phyloP scores from a whole-genome alignment of 2,797 vertebrate genomes.

The Thaleichthys pacificus region DNA sequence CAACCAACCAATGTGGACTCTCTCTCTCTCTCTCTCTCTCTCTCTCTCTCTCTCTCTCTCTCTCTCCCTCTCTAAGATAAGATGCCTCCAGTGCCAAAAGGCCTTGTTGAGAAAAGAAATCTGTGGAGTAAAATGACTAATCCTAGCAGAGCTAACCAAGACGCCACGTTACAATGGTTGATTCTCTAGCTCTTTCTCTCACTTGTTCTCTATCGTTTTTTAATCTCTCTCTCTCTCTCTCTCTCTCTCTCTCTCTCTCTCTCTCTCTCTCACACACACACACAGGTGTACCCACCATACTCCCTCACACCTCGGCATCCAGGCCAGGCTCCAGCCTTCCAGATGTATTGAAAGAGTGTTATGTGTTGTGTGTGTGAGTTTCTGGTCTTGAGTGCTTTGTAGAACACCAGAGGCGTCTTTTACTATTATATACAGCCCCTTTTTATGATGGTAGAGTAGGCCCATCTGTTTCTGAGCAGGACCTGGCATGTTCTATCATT shows the following conservation, averaged over 20 bases:
- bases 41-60: too few species aligned
- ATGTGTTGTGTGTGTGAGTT: too few species aligned
- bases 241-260: background rate
- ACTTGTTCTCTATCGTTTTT: background rate
- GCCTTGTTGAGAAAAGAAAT: background rate
- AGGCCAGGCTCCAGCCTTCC: too few species aligned
- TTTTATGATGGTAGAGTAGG: too few species aligned
- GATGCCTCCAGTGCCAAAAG: too few species aligned
- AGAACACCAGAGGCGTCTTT: too few species aligned
- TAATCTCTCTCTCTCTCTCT: slow-evolving; percentile 21
- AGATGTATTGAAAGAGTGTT: too few species aligned
- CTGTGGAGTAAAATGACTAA: slow-evolving; percentile 27
- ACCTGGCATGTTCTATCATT: too few species aligned
- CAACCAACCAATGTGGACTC: slow-evolving; percentile 46
- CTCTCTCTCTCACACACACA: slow-evolving; percentile 10
- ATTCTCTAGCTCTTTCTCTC: slow-evolving; percentile 14
- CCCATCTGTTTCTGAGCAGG: too few species aligned
- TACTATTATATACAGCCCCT: too few species aligned
- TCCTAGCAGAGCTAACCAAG: slow-evolving; percentile 14
- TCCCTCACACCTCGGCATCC: background rate
- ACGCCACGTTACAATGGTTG: slow-evolving; percentile 50
- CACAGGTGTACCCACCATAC: background rate
- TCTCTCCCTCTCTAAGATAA: background rate
- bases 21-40: too few species aligned
- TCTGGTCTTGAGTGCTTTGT: too few species aligned